Percentiles rank a stretch among this genome's conserved stretches.
Evolutionary conservation across 2,113 vertebrate genomes (phyloP).

Genomic region (Nematolebias whitei): DNA sequence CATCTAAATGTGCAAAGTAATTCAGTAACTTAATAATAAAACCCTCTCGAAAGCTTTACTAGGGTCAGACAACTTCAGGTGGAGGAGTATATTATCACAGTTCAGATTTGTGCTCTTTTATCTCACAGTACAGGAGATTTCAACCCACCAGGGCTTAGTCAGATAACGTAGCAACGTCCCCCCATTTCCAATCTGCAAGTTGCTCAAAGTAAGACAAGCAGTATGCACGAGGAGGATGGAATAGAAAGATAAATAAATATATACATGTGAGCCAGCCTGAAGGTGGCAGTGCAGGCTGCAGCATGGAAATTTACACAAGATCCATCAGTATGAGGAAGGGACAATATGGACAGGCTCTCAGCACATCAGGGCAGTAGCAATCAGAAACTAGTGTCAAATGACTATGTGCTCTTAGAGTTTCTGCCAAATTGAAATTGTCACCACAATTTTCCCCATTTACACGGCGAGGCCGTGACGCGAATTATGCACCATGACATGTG

Average conservation of each 20-base stretch:
- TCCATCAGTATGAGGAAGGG: constrained; percentile 51
- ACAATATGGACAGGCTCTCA: constrained; percentile 60
- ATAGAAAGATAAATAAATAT: neutral
- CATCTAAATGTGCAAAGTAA: constrained; percentile 47
- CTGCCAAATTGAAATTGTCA: constrained; percentile 72
- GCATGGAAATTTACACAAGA: constrained; percentile 19
- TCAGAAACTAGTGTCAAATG: constrained; percentile 63
- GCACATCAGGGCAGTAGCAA: constrained; percentile 60
- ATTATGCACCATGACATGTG: constrained; percentile 60
- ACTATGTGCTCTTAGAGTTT: constrained; percentile 58
- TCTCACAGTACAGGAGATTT: neutral
- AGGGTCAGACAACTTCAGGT: constrained; percentile 15
- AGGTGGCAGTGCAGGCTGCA: constrained; percentile 73
- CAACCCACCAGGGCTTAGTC: neutral
- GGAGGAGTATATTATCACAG: neutral
- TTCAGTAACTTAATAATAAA: constrained; percentile 44
- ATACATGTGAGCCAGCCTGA: constrained; percentile 38
- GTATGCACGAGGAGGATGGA: constrained; percentile 7
- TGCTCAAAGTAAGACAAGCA: constrained; percentile 25
- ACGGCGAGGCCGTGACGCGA: constrained; percentile 54
- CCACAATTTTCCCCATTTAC: constrained; percentile 63
- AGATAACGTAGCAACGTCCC: constrained; percentile 24
- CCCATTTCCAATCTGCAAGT: constrained; percentile 2
- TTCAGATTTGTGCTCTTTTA: constrained; percentile 12
- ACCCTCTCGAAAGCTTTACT: constrained; percentile 25